Conservation (phyloP, 2,888 invertebrate species). For the Torymus texanus region DNA sequence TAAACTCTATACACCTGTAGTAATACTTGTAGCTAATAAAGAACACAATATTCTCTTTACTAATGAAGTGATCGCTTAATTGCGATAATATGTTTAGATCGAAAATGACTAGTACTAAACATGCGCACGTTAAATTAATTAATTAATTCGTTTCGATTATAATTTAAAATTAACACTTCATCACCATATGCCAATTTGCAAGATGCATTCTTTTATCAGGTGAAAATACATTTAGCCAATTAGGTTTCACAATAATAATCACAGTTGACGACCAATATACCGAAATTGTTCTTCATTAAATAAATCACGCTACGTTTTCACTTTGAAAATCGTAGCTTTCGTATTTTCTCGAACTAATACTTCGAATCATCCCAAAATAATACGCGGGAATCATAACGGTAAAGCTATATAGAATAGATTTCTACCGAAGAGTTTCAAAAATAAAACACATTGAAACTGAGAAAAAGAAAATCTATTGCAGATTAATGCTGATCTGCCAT, state of each 20-base stretch:
- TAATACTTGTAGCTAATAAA: slow-evolving; percentile 26
- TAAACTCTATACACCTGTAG: slow-evolving; percentile 6
- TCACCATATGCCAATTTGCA: not conserved
- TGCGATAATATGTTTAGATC: slow-evolving; percentile 43
- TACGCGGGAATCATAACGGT: no score
- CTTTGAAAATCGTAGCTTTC: not conserved
- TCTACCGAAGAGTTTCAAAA: no score
- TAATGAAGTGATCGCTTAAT: slow-evolving; percentile 32
- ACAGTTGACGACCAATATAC: slow-evolving; percentile 19
- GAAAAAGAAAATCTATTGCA: no score
- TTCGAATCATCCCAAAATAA: no score
- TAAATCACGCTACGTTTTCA: not conserved
- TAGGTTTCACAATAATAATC: slow-evolving; percentile 6
- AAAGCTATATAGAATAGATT: no score
- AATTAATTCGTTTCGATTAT: slow-evolving; percentile 8
- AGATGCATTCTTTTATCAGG: not conserved
- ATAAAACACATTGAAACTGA: no score
- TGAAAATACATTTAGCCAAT: not conserved
- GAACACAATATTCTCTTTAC: slow-evolving; percentile 41
- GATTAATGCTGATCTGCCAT: no score
- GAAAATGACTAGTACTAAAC: slow-evolving; percentile 55
- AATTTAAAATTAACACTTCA: not conserved
- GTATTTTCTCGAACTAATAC: no score
- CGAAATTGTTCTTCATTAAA: not conserved
- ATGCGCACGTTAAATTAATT: slow-evolving; percentile 44